These are phyloP conservation scores for Bungarus multicinctus DNA, from an alignment of 2,113 vertebrate genomes.

Conservation along the genomic window DNA sequence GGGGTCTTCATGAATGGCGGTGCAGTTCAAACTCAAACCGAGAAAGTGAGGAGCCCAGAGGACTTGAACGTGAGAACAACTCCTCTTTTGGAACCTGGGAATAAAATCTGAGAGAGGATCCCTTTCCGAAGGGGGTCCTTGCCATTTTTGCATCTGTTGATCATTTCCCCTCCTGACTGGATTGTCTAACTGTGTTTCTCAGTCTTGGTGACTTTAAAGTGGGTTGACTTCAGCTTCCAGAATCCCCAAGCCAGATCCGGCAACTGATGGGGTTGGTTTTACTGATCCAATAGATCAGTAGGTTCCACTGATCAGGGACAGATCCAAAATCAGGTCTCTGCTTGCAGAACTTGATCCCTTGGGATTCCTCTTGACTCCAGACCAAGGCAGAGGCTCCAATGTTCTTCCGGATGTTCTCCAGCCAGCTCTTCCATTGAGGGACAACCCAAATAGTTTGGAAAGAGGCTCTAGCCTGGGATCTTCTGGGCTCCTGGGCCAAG, in stretches of 20 bases:
- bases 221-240: background rate
- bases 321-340: too few species aligned
- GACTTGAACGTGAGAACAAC: background rate
- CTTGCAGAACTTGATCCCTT: background rate
- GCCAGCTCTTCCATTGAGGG: background rate
- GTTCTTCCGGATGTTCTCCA: too few species aligned
- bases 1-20: background rate
- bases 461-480: constrained; percentile 2
- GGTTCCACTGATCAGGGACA: background rate
- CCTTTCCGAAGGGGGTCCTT: background rate
- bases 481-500: background rate
- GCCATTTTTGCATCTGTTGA: background rate
- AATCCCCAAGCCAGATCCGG: background rate
- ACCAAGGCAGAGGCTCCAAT: background rate
- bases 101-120: background rate
- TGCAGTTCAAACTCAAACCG: background rate
- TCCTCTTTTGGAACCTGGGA: background rate
- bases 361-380: background rate
- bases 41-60: background rate
- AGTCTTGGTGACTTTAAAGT: background rate
- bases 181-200: background rate
- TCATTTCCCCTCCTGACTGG: background rate
- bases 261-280: background rate
- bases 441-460: background rate
- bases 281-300: too few species aligned